Evolutionary conservation across 2,113 vertebrate genomes (phyloP).

Genomic region (Pachypanchax playfairii): DNA sequence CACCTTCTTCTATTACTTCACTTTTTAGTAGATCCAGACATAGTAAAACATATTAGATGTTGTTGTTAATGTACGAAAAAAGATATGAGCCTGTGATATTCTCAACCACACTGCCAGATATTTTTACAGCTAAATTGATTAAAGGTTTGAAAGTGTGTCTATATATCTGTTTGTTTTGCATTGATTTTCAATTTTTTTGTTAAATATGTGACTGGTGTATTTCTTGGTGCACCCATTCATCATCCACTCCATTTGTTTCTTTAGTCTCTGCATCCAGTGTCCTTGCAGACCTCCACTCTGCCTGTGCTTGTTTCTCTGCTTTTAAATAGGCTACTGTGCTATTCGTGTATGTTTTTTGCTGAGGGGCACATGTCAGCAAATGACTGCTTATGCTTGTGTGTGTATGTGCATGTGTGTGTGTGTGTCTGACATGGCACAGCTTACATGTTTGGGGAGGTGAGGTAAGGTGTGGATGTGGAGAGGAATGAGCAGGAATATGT

Average conservation of each 20-base stretch:
- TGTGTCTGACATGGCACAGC: constrained; percentile 30
- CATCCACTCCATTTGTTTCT: constrained; percentile 55
- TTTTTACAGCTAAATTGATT: constrained; percentile 25
- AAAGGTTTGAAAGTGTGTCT: constrained; percentile 3
- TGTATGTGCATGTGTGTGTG: constrained; percentile 6
- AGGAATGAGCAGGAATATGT: background rate
- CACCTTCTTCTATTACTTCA: background rate
- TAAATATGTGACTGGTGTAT: constrained; percentile 20
- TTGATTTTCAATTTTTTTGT: constrained; percentile 12
- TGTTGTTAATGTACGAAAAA: too few species aligned
- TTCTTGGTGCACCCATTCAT: constrained; percentile 41
- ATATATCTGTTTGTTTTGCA: constrained; percentile 18
- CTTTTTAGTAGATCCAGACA: constrained; percentile 4
- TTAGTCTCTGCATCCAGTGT: constrained; percentile 16
- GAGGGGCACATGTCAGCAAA: constrained; percentile 47
- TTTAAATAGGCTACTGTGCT: constrained; percentile 49
- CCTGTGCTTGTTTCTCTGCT: constrained; percentile 35
- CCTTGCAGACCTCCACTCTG: constrained; percentile 20
- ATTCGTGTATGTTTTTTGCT: constrained; percentile 45
- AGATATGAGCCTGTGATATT: too few species aligned
- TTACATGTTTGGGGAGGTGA: constrained; percentile 6
- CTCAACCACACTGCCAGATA: constrained; percentile 5
- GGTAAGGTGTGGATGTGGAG: background rate
- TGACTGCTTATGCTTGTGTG: constrained; percentile 42
- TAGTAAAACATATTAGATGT: background rate